Evolutionary conservation across 2,888 invertebrate species (phyloP), one percentile per base, ranked within the genome.

Genomic region (Plagiodera versicolora): DNA sequence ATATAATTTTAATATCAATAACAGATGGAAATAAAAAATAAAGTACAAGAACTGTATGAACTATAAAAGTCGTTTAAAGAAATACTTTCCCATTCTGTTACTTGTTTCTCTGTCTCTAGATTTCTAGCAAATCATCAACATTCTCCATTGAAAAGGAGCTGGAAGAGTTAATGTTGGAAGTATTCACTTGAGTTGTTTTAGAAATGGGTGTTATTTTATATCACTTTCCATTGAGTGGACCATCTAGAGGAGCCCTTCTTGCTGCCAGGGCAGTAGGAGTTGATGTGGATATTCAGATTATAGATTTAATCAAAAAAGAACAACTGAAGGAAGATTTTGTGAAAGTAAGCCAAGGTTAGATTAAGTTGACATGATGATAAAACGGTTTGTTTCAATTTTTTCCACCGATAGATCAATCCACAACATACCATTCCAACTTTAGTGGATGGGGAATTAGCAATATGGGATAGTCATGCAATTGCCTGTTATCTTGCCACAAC

Each of bases 391-490:
- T 24, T 24, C 24, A 5, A 6, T 24, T 24, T 5, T 24, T 83
- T 49, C 60, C 64, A 59, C 60, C 64, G 83, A 48, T 81, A 86
- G 80, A 81, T 87, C 47, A 88, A 88, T 75, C 87, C 87, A 4
- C 88, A 88, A 72, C 88, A 89, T 74, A 84, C 84, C 60, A 79
- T 90, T 3, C 89, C 89, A 8, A 89, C 89, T 8, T 79, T 90
- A 58, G 85, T 86, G 19, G 89, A 89, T 74, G 83, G 86, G 59
- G 88, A 87, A 10, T 87, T 88, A 72, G 75, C 83, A 11, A 65
- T 89, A 50, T 89, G 88, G 87, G 89, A 89, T 75, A 87, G 88
- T 68, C 83, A 86, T 35, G 88, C 88, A 8, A 88, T 89, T 61
- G 82, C 84, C 2, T 78, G 83, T 49, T 89, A 89, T 74, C 80